phyloP scores from a whole-genome alignment of 2,797 vertebrate genomes.

The Ibycter americanus region DNA sequence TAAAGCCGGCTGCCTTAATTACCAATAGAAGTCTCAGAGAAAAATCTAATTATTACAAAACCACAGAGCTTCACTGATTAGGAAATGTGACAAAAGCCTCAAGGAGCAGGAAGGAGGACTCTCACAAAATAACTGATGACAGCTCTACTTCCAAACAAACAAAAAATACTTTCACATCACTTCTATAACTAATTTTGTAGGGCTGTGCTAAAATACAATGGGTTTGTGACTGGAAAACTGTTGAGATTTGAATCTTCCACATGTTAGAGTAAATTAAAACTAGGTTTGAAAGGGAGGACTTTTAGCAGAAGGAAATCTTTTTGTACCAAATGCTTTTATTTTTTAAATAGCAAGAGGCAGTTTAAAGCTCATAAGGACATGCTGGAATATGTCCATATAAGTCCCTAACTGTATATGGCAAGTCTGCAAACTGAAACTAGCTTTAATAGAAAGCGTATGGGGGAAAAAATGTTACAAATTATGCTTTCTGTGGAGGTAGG shows the following conservation, averaged over 20 bases:
- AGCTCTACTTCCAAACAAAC: not conserved
- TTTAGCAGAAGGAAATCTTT: not conserved
- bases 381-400: not conserved
- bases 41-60: not conserved
- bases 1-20: constrained; percentile 53
- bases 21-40: not conserved
- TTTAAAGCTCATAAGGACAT: not conserved
- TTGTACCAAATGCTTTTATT: not conserved
- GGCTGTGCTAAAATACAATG: not conserved
- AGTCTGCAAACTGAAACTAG: not conserved
- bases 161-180: not conserved
- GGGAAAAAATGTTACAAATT: not conserved
- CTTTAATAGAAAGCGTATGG: not conserved
- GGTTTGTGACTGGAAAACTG: not conserved
- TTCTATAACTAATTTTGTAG: not conserved
- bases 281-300: not conserved
- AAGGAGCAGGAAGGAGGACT: not conserved
- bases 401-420: not conserved
- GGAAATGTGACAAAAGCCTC: not conserved
- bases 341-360: not conserved
- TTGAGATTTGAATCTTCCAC: not conserved
- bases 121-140: not conserved
- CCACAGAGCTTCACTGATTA: not conserved
- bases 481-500: not conserved
- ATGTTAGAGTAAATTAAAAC: not conserved